phyloP scores from a whole-genome alignment of 2,888 invertebrate genomes.

The Synergus umbraculus region DNA sequence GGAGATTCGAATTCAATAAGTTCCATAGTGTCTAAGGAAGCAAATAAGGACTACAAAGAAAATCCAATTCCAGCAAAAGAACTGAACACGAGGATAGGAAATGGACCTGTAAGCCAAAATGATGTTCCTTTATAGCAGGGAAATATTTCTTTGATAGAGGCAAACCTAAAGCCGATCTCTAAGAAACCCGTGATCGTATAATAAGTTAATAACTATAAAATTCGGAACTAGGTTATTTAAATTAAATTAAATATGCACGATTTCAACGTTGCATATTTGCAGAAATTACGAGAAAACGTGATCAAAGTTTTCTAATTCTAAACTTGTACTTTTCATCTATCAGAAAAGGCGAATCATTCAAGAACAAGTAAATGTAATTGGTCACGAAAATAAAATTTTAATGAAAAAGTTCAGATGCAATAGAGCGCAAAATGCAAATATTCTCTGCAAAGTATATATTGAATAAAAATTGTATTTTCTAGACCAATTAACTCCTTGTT shows the following conservation, averaged over 20 bases:
- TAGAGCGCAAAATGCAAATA: neutral
- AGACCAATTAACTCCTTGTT: no score
- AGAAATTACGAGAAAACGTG: neutral
- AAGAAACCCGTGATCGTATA: slow-evolving; percentile 63
- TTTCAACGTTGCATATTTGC: neutral
- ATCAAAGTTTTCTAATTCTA: neutral
- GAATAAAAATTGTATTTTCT: no score
- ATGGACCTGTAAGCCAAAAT: slow-evolving; percentile 68
- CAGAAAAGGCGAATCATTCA: neutral
- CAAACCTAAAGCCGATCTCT: slow-evolving; percentile 68
- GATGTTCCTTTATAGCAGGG: slow-evolving; percentile 70
- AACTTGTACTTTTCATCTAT: neutral
- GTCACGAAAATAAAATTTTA: neutral
- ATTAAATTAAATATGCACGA: neutral
- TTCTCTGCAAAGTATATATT: neutral
- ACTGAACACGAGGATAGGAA: slow-evolving; percentile 68
- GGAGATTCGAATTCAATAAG: slow-evolving; percentile 58
- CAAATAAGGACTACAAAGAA: slow-evolving; percentile 50
- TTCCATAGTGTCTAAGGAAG: slow-evolving; percentile 47
- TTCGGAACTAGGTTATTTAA: neutral
- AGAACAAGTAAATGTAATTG: neutral
- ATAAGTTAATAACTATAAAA: neutral
- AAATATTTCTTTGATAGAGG: slow-evolving; percentile 46
- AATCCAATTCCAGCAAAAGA: slow-evolving; percentile 45
- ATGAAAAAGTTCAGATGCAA: neutral